phyloP scores from a whole-genome alignment of 2,888 invertebrate genomes.

The Drosophila neutralis region DNA sequence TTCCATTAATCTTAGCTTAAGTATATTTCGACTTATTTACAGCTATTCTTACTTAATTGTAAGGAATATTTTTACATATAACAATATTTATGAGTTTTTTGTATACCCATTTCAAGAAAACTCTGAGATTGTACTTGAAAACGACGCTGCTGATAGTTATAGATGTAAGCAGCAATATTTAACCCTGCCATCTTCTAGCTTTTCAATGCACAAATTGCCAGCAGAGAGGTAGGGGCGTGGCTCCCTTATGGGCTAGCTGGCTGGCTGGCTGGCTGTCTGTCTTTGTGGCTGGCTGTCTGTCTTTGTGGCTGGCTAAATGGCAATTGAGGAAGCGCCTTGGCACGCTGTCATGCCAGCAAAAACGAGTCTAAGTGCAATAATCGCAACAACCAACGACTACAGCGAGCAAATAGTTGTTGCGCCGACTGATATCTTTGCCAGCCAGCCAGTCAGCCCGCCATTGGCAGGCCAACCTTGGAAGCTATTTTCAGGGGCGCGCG shows the following conservation, averaged over 20 bases:
- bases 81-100: background rate
- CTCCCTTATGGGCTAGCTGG: background rate
- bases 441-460: background rate
- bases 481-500: conserved; percentile 80
- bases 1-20: background rate
- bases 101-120: background rate
- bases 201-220: background rate
- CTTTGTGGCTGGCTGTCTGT: no score
- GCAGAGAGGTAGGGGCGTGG: background rate
- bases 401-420: conserved; percentile 4
- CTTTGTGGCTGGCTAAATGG: background rate
- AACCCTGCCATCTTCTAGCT: background rate
- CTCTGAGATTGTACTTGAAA: background rate
- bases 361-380: conserved; percentile 1
- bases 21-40: background rate
- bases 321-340: conserved; percentile 9
- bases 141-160: background rate
- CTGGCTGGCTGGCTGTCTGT: background rate
- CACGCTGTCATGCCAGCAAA: conserved; percentile 6
- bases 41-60: background rate
- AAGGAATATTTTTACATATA: background rate
- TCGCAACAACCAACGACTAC: background rate
- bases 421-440: conserved; percentile 13
- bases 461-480: conserved; percentile 75
- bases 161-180: background rate